phyloP scores from a whole-genome alignment of 1,140 invertebrate species.

The Pteromalus puparum region DNA sequence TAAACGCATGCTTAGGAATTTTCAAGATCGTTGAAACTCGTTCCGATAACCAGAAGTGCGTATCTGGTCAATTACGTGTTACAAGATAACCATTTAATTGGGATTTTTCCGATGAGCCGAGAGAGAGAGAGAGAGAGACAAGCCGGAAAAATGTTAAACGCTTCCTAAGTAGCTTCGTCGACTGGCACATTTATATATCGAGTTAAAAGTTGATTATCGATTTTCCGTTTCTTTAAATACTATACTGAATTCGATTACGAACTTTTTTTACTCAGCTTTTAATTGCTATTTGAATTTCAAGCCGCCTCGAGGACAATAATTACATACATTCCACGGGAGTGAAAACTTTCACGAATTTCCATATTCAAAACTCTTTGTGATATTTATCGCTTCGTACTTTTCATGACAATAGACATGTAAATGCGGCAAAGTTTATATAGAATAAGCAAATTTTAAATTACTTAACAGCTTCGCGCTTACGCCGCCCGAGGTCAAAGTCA shows the following conservation, averaged over 20 bases:
- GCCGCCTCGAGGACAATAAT: too few relatives aligned
- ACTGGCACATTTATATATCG: neutral
- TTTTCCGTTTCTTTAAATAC: neutral
- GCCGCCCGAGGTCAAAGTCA: neutral
- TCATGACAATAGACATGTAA: neutral
- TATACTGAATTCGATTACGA: too few relatives aligned
- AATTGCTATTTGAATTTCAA: too few relatives aligned
- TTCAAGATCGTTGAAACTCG: conserved; percentile 16
- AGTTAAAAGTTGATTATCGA: neutral
- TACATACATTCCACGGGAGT: neutral
- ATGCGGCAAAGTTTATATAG: neutral
- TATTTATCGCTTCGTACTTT: neutral
- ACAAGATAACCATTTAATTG: conserved; percentile 37
- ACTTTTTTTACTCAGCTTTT: too few relatives aligned
- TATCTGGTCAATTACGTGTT: conserved; percentile 34
- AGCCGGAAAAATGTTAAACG: conserved; percentile 10
- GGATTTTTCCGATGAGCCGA: conserved; percentile 20
- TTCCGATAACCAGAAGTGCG: neutral
- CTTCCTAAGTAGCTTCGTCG: conserved; percentile 1
- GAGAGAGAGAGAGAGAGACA: conserved; percentile 19
- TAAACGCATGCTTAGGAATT: neutral
- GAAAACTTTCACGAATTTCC: neutral
- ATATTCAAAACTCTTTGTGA: neutral
- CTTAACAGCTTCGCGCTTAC: neutral
- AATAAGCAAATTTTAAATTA: neutral